Evolutionary conservation across 2,797 vertebrate genomes (phyloP).

Genomic region (Zonotrichia albicollis): DNA sequence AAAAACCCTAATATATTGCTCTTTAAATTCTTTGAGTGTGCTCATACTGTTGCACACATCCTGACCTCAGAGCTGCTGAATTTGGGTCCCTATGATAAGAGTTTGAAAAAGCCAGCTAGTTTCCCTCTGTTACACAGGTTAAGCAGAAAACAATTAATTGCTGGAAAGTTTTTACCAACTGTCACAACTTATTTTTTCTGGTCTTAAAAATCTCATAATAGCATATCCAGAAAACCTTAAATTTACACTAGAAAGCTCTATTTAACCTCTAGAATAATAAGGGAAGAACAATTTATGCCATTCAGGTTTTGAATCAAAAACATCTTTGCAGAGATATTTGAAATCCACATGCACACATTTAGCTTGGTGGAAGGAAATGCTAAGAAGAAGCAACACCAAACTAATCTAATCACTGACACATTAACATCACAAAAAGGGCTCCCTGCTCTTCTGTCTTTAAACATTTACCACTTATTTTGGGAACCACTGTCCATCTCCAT

Average conservation of each 20-base stretch:
- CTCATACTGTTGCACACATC: not conserved
- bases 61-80: not conserved
- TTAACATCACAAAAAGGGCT: not conserved
- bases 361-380: not conserved
- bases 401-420: not conserved
- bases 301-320: not conserved
- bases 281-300: not conserved
- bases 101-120: not conserved
- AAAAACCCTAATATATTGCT: not conserved
- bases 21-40: not conserved
- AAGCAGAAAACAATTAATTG: not conserved
- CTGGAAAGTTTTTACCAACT: not conserved
- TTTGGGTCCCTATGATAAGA: not conserved
- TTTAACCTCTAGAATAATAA: not conserved
- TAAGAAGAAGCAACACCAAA: not conserved
- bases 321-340: not conserved
- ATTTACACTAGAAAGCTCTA: not conserved
- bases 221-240: not conserved
- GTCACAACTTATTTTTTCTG: not conserved
- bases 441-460: not conserved
- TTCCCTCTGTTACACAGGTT: not conserved
- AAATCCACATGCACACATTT: not conserved
- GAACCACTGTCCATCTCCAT: not conserved
- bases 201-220: not conserved
- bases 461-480: not conserved